Evolutionary conservation across 2,888 invertebrate genomes (phyloP).

Genomic region (Eupelmus urozonus): DNA sequence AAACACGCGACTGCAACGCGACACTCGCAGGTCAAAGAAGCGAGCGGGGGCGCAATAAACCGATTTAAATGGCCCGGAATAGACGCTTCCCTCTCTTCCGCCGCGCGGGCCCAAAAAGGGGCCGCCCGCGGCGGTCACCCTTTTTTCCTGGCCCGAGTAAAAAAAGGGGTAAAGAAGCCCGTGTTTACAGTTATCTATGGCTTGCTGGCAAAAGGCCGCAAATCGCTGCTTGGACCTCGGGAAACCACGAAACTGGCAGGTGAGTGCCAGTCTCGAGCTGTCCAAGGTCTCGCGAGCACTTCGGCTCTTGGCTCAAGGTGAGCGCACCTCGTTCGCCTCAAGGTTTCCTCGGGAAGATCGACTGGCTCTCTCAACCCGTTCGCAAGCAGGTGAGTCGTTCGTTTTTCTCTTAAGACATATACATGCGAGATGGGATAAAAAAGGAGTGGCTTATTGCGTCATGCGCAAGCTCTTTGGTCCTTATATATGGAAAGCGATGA

Average conservation of each 20-base stretch:
- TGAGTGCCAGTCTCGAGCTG: slow-evolving; percentile 68
- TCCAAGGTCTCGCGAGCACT: slow-evolving; percentile 72
- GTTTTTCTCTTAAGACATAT: not conserved
- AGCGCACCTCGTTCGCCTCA: slow-evolving; percentile 26
- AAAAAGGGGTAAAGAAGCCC: slow-evolving; percentile 40
- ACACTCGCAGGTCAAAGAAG: slow-evolving; percentile 32
- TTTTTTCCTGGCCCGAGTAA: slow-evolving; percentile 22
- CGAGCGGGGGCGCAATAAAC: slow-evolving; percentile 64
- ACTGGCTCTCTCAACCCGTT: slow-evolving; percentile 11
- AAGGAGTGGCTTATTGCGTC: slow-evolving; percentile 15
- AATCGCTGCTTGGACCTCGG: slow-evolving; percentile 65
- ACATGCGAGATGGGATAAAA: no score
- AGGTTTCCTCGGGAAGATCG: not conserved
- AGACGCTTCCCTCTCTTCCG: slow-evolving; percentile 6
- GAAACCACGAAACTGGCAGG: slow-evolving; percentile 71
- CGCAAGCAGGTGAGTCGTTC: slow-evolving; percentile 40
- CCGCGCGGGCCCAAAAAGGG: slow-evolving; percentile 4
- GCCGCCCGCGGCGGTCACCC: slow-evolving; percentile 21
- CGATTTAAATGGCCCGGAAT: slow-evolving; percentile 61
- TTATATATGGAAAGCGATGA: no score
- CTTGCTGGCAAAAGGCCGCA: slow-evolving; percentile 53
- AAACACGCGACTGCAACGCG: slow-evolving; percentile 20
- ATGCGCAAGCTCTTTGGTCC: not conserved
- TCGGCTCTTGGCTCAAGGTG: slow-evolving; percentile 59
- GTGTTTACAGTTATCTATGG: slow-evolving; percentile 43